Percentiles rank a stretch among this genome's conserved stretches.
phyloP scores from a whole-genome alignment of 2,888 invertebrate species.

The Hedya salicella region DNA sequence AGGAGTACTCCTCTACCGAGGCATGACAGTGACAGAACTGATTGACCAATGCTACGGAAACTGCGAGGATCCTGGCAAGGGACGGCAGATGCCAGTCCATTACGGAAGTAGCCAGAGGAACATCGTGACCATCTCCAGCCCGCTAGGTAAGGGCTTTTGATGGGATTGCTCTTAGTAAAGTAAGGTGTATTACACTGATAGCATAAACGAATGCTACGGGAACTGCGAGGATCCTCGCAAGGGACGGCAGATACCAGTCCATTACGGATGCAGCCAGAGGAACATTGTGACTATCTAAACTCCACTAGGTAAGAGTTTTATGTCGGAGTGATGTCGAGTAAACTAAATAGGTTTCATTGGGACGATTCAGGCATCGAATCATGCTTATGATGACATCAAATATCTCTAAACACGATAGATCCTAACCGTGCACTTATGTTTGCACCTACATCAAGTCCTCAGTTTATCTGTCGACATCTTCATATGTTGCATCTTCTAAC shows the following conservation, averaged over 20 bases:
- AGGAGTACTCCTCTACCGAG: slow-evolving; percentile 97
- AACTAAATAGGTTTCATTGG: too few species aligned
- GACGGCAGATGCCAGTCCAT: slow-evolving; percentile 99
- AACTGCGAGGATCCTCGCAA: too few species aligned
- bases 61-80: slow-evolving; percentile 92
- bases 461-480: too few species aligned
- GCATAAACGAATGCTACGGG: neutral
- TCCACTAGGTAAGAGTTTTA: slow-evolving; percentile 86
- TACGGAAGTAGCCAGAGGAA: slow-evolving; percentile 94
- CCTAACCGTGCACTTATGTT: too few species aligned
- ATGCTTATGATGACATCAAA: too few species aligned
- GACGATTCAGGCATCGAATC: too few species aligned
- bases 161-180: neutral
- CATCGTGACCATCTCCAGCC: slow-evolving; percentile 98
- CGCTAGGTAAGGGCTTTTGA: slow-evolving; percentile 84
- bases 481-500: too few species aligned
- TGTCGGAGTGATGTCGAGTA: neutral
- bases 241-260: slow-evolving; percentile 99
- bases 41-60: slow-evolving; percentile 99
- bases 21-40: slow-evolving; percentile 92
- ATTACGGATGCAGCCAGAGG: slow-evolving; percentile 94
- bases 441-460: too few species aligned
- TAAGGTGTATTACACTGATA: neutral
- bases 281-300: slow-evolving; percentile 98
- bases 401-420: too few species aligned